Evolutionary conservation across 2,113 vertebrate species (phyloP), one percentile per base, ranked within the genome.

Genomic region (Abramis brama): DNA sequence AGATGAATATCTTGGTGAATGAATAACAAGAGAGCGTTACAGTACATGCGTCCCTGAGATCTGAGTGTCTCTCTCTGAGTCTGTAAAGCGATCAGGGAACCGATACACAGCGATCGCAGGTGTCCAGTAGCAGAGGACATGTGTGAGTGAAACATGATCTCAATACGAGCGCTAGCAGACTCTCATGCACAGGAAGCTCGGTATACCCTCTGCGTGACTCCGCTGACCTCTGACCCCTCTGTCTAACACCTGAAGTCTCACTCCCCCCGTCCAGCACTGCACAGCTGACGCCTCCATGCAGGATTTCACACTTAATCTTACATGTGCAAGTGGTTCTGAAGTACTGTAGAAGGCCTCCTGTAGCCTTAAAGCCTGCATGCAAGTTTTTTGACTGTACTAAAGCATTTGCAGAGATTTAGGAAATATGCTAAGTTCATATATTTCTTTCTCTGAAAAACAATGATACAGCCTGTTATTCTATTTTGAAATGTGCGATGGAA

Each of bases 31-130:
- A 6, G 10, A 43, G 68, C 19, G 10, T 12, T 43, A 71, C 68
- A n/a, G 68, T 71, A 23, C 10, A 23, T n/a, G 33, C 23, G 33
- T 39, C 33, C 68, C 9, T 82, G 79, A 25, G 75, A 68, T n/a
- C 19, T 4, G 39, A 39, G 30, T 60, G 59, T 39, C 39, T 57
- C 60, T 4, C 45, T 47, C 27, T 9, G 62, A 74, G 52, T 70
- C 52, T 47, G 79, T 82, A 79, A 89, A 85, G 45, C 43, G 66
- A 83, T 59, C 79, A 59, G 71, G 79, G 27, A 75, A 83, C 11
- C 13, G 83, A 87, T 89, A 85, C 55, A 71, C 39, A 73, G 33
- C 25, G 50, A 30, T 33, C 21, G 77, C 82, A 89, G 83, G 83
- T 87, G 86, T 87, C 45, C 79, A 79, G 57, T 79, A 25, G 66